Percentiles rank a stretch among this genome's conserved stretches.
These are phyloP conservation scores for Bombus affinis DNA, from an alignment of 1,140 invertebrate genomes.

Conservation along the genomic window DNA sequence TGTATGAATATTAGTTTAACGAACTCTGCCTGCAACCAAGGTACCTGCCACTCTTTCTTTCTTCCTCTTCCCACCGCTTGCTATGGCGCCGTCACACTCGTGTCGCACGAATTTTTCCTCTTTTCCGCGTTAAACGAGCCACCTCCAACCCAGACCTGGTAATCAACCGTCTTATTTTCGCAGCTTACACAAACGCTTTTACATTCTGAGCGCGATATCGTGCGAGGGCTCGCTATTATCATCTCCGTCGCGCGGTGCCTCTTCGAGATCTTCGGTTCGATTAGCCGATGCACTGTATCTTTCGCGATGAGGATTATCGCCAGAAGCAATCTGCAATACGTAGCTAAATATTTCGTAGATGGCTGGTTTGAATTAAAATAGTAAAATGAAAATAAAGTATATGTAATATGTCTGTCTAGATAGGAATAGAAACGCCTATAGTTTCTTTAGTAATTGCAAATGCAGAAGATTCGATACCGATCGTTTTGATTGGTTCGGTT, in stretches of 20 bases:
- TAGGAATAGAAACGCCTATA: too few species aligned
- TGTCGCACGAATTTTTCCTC: background rate
- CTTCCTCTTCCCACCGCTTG: background rate
- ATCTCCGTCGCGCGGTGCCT: too few species aligned
- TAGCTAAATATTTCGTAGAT: too few species aligned
- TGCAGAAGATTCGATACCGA: too few species aligned
- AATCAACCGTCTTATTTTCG: slow-evolving; percentile 18
- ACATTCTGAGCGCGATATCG: background rate
- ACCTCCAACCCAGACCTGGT: background rate
- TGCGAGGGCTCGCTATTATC: background rate
- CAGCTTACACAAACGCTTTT: background rate
- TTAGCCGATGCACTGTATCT: background rate
- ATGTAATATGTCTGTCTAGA: too few species aligned
- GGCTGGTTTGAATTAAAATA: too few species aligned
- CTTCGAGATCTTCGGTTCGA: background rate
- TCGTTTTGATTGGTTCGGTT: too few species aligned
- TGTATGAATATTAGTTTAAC: slow-evolving; percentile 49
- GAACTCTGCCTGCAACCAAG: slow-evolving; percentile 19
- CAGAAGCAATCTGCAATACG: too few species aligned
- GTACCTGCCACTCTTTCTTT: background rate
- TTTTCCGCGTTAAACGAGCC: slow-evolving; percentile 6
- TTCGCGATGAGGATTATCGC: too few species aligned
- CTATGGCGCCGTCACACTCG: background rate
- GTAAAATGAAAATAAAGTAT: too few species aligned
- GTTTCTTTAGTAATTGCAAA: too few species aligned